Conservation (phyloP, 1,140 invertebrate genomes). For the Nebria ingens region DNA sequence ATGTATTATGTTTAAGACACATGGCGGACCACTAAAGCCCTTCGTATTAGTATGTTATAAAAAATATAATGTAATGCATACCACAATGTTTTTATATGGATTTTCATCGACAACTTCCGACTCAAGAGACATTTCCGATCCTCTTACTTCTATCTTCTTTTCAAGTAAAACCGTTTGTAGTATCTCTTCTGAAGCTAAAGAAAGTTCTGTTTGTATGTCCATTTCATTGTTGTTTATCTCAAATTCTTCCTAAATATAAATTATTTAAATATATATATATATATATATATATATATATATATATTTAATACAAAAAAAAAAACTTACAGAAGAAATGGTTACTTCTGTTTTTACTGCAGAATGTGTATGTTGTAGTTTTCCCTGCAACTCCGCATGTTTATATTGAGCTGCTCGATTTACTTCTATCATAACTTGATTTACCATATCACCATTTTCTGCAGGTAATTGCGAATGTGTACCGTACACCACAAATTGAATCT, state of each 20-base stretch:
- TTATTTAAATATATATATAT: background rate
- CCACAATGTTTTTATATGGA: background rate
- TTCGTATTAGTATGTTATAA: no score
- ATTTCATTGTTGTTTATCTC: background rate
- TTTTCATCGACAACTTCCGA: background rate
- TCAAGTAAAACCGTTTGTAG: background rate
- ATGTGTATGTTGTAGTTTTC: constrained; percentile 23
- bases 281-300: background rate
- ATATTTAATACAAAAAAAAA: background rate
- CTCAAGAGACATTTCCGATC: constrained; percentile 13
- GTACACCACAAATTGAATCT: constrained; percentile 58
- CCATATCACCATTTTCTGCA: constrained; percentile 54
- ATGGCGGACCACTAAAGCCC: no score
- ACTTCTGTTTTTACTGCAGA: background rate
- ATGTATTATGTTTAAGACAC: no score
- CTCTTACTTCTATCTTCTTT: constrained; percentile 19
- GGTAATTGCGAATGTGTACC: constrained; percentile 58
- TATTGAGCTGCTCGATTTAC: constrained; percentile 50
- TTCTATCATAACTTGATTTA: constrained; percentile 44
- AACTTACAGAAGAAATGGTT: background rate
- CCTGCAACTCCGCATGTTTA: constrained; percentile 43
- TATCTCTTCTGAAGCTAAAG: constrained; percentile 12
- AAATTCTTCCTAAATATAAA: background rate
- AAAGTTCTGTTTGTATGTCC: background rate
- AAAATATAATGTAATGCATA: no score